Evolutionary conservation across 1,140 invertebrate genomes (phyloP), one percentile per base, ranked within the genome.

Genomic region (Drosophila bipectinata): DNA sequence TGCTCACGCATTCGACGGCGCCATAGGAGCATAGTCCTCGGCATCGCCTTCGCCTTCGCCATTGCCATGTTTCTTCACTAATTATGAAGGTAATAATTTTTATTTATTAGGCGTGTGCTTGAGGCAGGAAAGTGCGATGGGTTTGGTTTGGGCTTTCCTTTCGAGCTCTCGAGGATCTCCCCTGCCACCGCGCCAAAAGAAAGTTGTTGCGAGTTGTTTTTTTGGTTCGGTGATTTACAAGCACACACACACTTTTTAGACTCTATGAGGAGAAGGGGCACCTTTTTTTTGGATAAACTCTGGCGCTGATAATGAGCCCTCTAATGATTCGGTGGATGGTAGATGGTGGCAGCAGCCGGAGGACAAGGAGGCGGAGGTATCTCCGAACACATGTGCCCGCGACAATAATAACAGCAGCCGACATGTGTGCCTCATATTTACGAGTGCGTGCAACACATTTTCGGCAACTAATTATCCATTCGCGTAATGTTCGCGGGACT

Each of bases 401-500:
- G 55, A 51, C 52, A 64, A 49, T 72, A 68, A 51, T 58, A 74
- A 45, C 53, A 64, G 52, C 69, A 39, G 69, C 45, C 71, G 68
- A 81, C 77, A 88, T 90, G 87, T 90, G 88, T 84, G 82, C 63
- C 77, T 83, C 71, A 76, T 90, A 88, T 90, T 90, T 90, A 90
- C 78, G 82, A 88, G 69, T 69, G 73, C 72, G 73, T 44, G 49
- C 75, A 88, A 90, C 80, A 88, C 84, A 88, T 90, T 85, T 90
- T 90, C 80, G 83, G 88, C 88, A 90, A 90, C 88, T 90, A 90
- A 90, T 90, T 90, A 90, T 90, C 88, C 83, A 84, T 88, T 90
- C 79, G 66, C 78, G 67, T 81, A 61, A 85, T 90, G 85, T 89
- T 85, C 77, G 76, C 81, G 81, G 39, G 56, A 71, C 64, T 71